Percentiles rank a stretch among this genome's conserved stretches.
These are phyloP conservation scores for Coreius guichenoti DNA, from an alignment of 2,797 vertebrate genomes.

Conservation along the genomic window DNA sequence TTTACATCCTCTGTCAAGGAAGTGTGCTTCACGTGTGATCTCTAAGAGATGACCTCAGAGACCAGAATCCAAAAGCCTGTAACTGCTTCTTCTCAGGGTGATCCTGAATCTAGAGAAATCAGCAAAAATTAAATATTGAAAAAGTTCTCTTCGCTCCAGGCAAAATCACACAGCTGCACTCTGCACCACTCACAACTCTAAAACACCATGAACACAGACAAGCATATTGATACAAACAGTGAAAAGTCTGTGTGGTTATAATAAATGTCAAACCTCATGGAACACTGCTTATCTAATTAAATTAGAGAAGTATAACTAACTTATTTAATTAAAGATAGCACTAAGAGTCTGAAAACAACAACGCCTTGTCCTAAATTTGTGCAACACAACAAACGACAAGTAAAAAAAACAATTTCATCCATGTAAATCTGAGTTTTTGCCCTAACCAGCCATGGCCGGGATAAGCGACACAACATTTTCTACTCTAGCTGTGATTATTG, in stretches of 20 bases:
- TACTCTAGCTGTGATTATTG: background rate
- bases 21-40: background rate
- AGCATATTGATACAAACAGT: background rate
- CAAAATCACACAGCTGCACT: background rate
- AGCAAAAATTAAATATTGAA: background rate
- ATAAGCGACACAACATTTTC: constrained; percentile 3
- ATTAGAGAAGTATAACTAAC: constrained; percentile 2
- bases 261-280: constrained; percentile 1
- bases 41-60: background rate
- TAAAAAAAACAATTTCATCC: background rate
- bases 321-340: constrained; percentile 12
- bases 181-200: background rate
- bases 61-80: background rate
- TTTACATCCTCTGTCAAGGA: background rate
- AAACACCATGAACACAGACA: constrained; percentile 2
- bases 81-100: background rate
- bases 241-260: background rate
- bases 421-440: constrained; percentile 1
- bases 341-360: background rate
- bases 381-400: background rate
- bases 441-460: background rate
- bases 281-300: constrained; percentile 17
- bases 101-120: constrained; percentile 6
- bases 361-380: background rate
- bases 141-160: background rate